phyloP scores from a whole-genome alignment of 2,888 invertebrate genomes.

The Masnerella sp. region DNA sequence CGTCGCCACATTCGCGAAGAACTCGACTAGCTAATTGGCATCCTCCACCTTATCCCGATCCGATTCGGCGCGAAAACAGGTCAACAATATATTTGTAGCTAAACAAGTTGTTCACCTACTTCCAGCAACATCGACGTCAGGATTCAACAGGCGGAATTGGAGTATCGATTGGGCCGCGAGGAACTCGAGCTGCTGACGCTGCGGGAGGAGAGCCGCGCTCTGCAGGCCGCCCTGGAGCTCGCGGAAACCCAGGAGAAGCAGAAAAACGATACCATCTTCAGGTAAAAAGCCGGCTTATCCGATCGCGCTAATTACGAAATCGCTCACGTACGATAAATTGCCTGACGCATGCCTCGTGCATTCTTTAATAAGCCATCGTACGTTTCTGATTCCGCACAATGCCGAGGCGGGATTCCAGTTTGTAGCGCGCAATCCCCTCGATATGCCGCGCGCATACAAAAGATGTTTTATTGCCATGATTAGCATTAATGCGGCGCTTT shows the following conservation, averaged over 20 bases:
- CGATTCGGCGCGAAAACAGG: too few species aligned
- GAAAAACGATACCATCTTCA: slow-evolving; percentile 80
- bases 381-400: background rate
- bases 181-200: slow-evolving; percentile 91
- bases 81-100: slow-evolving; percentile 9
- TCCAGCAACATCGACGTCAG: slow-evolving; percentile 91
- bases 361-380: slow-evolving; percentile 13
- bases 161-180: slow-evolving; percentile 92
- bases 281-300: slow-evolving; percentile 74
- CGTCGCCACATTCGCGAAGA: too few species aligned
- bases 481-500: too few species aligned
- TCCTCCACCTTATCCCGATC: too few species aligned
- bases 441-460: too few species aligned
- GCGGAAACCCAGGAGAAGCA: slow-evolving; percentile 79
- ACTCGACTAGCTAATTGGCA: too few species aligned
- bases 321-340: slow-evolving; percentile 37
- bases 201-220: slow-evolving; percentile 88
- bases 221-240: slow-evolving; percentile 86
- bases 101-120: slow-evolving; percentile 53
- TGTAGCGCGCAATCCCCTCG: too few species aligned
- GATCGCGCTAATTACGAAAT: slow-evolving; percentile 33
- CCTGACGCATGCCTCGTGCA: slow-evolving; percentile 19
- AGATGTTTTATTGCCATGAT: too few species aligned
- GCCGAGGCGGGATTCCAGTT: too few species aligned
- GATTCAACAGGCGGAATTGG: slow-evolving; percentile 93